Conservation (phyloP, 2,113 vertebrate species). For the Nettapus auritus region DNA sequence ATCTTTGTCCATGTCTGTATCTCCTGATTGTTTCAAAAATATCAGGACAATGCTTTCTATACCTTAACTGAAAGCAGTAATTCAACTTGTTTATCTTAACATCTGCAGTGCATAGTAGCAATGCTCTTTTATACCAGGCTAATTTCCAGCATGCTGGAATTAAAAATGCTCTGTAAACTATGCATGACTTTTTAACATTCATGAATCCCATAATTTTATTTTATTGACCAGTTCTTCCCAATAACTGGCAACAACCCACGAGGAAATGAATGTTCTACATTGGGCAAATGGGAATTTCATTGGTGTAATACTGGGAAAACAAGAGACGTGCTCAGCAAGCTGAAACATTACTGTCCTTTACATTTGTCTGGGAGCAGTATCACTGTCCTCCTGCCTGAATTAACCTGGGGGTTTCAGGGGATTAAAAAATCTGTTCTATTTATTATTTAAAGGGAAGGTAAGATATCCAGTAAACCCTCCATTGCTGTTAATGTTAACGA, state of each 20-base stretch:
- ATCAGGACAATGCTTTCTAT: background rate
- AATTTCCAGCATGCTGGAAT: background rate
- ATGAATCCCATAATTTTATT: background rate
- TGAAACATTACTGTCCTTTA: background rate
- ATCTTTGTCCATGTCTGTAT: slow-evolving; percentile 43
- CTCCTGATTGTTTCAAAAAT: slow-evolving; percentile 23
- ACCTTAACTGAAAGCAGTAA: slow-evolving; percentile 6
- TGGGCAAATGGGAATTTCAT: slow-evolving; percentile 44
- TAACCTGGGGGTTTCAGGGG: background rate
- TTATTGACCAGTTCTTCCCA: slow-evolving; percentile 10
- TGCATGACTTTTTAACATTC: background rate
- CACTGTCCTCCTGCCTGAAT: background rate
- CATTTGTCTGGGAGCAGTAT: accelerated
- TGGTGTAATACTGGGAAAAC: background rate
- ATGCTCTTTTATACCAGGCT: background rate
- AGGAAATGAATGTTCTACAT: slow-evolving; percentile 22
- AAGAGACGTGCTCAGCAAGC: background rate
- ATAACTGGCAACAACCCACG: background rate
- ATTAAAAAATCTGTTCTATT: background rate
- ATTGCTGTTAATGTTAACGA: background rate
- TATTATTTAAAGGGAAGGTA: background rate
- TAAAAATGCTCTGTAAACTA: background rate
- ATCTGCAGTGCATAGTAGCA: background rate
- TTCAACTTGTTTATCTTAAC: background rate
- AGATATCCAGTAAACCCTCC: background rate